Evolutionary conservation across 2,113 vertebrate species (phyloP).

Genomic region (Lampris incognitus): DNA sequence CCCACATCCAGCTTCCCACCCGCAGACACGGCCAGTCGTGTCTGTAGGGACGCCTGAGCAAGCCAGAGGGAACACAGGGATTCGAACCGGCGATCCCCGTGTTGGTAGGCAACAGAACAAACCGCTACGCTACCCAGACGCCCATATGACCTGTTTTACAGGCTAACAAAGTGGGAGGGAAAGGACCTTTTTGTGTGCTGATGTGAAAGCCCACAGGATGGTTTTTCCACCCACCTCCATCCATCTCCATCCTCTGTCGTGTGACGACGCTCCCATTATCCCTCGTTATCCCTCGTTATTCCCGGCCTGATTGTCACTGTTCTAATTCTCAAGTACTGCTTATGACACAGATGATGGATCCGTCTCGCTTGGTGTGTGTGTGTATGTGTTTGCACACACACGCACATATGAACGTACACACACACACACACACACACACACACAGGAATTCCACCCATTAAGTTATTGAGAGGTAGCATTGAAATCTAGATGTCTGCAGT

Average conservation of each 20-base stretch:
- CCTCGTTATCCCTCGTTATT: conserved; percentile 71
- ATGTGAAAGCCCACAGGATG: conserved; percentile 33
- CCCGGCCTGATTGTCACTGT: conserved; percentile 44
- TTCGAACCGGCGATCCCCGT: too few species aligned
- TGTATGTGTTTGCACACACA: not conserved
- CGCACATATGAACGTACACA: not conserved
- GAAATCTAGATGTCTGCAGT: conserved; percentile 3
- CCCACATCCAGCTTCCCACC: too few species aligned
- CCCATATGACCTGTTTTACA: conserved; percentile 39
- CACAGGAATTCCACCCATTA: conserved; percentile 15
- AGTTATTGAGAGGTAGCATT: conserved; percentile 29
- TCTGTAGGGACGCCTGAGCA: too few species aligned
- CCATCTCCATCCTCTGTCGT: conserved; percentile 36
- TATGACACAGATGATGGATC: conserved; percentile 23
- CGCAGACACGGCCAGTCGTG: too few species aligned
- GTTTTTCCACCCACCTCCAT: conserved; percentile 49
- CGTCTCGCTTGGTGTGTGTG: not conserved
- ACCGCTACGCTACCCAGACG: not conserved
- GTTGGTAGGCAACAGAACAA: too few species aligned
- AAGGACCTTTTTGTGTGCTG: conserved; percentile 45
- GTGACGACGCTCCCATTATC: conserved; percentile 69
- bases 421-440: conserved; percentile 7
- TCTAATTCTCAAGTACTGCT: conserved; percentile 39
- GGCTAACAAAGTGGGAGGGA: conserved; percentile 45
- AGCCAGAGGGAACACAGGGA: too few species aligned